phyloP scores from a whole-genome alignment of 2,797 vertebrate genomes.

The Lerista edwardsae region DNA sequence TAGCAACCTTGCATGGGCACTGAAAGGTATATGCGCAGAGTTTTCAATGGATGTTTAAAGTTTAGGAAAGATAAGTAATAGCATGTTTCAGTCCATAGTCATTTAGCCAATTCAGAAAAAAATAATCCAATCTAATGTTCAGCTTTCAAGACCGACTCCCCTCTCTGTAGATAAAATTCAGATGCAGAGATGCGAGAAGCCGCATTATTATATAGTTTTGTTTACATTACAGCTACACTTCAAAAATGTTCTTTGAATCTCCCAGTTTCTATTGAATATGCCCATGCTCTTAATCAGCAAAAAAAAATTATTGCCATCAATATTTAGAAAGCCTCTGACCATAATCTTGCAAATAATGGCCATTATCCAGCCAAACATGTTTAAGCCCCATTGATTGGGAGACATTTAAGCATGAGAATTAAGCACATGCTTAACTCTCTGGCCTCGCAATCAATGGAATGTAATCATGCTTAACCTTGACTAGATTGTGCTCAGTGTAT shows the following conservation, averaged over 20 bases:
- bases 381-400: background rate
- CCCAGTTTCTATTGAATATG: background rate
- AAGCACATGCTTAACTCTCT: background rate
- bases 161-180: constrained; percentile 45
- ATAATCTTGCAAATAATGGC: background rate
- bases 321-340: background rate
- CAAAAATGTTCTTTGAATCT: background rate
- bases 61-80: constrained; percentile 52
- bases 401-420: background rate
- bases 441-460: background rate
- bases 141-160: constrained; percentile 14
- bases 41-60: constrained; percentile 63
- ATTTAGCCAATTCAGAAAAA: constrained; percentile 48
- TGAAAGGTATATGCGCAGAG: constrained; percentile 64
- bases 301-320: background rate
- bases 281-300: fast-evolving
- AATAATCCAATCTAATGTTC: background rate
- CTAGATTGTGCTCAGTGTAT: background rate
- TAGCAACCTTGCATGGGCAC: constrained; percentile 68
- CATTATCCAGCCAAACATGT: background rate
- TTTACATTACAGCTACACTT: constrained; percentile 5
- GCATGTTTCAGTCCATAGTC: constrained; percentile 48
- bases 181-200: constrained; percentile 10
- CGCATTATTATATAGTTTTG: background rate
- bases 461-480: background rate